Percentiles rank a stretch among this genome's conserved stretches.
Conservation (phyloP, 2,113 vertebrate genomes). For the Phasianus colchicus region DNA sequence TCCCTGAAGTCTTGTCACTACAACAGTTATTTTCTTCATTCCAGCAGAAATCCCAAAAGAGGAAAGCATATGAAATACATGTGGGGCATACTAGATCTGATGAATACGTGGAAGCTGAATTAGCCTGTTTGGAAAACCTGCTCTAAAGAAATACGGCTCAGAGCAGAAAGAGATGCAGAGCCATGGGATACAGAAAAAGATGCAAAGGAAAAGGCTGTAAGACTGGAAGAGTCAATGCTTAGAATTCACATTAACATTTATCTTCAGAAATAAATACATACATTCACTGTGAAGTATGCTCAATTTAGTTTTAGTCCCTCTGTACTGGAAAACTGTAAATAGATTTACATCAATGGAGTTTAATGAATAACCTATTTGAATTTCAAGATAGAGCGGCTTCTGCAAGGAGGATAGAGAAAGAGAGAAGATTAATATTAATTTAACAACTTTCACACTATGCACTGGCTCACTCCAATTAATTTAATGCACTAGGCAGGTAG, state of each 20-base stretch:
- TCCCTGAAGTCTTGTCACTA: slow-evolving; percentile 56
- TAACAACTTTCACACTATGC: neutral
- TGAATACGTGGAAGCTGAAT: slow-evolving; percentile 39
- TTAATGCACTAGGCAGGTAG: slow-evolving; percentile 28
- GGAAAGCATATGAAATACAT: slow-evolving; percentile 31
- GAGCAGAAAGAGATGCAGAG: neutral
- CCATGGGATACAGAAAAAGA: neutral
- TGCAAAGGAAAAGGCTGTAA: neutral
- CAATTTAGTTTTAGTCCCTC: neutral
- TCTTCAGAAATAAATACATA: neutral
- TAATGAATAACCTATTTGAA: slow-evolving; percentile 18
- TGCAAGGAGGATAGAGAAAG: neutral
- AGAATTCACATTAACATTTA: neutral
- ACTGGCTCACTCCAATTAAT: slow-evolving; percentile 33
- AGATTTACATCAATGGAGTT: neutral
- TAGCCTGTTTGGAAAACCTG: slow-evolving; percentile 18
- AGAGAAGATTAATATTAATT: slow-evolving; percentile 1
- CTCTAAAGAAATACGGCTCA: neutral
- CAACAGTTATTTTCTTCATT: slow-evolving; percentile 50
- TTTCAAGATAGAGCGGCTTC: slow-evolving; percentile 6
- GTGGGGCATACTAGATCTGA: slow-evolving; percentile 15
- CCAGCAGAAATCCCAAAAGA: slow-evolving; percentile 46
- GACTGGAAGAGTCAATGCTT: neutral
- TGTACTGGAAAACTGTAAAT: neutral
- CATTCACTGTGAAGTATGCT: neutral